phyloP scores from a whole-genome alignment of 2,888 invertebrate genomes.

The Liodrosophila aerea region DNA sequence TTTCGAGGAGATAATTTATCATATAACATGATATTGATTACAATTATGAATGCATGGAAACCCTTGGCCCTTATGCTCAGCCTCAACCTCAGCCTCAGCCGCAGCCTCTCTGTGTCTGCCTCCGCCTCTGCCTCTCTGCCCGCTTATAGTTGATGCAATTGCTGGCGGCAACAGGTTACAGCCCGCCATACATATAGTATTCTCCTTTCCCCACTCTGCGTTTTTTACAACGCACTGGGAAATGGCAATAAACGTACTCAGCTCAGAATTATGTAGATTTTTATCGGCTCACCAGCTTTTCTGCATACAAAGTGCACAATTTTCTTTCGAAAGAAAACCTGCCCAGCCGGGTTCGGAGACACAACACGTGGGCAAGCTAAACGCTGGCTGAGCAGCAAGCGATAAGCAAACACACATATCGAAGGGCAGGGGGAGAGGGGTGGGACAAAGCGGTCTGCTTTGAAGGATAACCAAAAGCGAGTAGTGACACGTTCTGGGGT shows the following conservation, averaged over 20 bases:
- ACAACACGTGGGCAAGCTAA: slow-evolving; percentile 68
- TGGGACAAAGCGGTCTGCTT: slow-evolving; percentile 1
- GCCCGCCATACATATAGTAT: not conserved
- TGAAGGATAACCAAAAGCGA: slow-evolving; percentile 38
- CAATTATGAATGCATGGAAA: slow-evolving; percentile 57
- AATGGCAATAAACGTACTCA: slow-evolving; percentile 70
- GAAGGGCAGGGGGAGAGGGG: not conserved
- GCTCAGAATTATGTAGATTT: slow-evolving; percentile 75
- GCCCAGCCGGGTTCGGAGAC: slow-evolving; percentile 33
- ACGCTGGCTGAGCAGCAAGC: slow-evolving; percentile 63
- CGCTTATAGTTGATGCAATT: not conserved
- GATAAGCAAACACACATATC: slow-evolving; percentile 50
- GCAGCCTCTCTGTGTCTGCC: slow-evolving; percentile 1
- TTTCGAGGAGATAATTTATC: slow-evolving; percentile 79
- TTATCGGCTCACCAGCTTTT: slow-evolving; percentile 73
- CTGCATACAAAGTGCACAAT: slow-evolving; percentile 75
- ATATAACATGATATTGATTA: slow-evolving; percentile 77
- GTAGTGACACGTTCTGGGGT: no score
- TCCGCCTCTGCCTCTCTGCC: not conserved
- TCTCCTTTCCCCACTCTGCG: slow-evolving; percentile 8
- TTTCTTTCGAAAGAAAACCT: slow-evolving; percentile 68
- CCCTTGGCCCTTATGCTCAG: slow-evolving; percentile 4
- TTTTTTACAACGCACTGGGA: slow-evolving; percentile 49
- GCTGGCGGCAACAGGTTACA: slow-evolving; percentile 41
- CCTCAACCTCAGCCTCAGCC: slow-evolving; percentile 14